These are phyloP conservation scores for Saxidomus purpurata DNA, from an alignment of 1,140 invertebrate genomes.

Conservation along the genomic window DNA sequence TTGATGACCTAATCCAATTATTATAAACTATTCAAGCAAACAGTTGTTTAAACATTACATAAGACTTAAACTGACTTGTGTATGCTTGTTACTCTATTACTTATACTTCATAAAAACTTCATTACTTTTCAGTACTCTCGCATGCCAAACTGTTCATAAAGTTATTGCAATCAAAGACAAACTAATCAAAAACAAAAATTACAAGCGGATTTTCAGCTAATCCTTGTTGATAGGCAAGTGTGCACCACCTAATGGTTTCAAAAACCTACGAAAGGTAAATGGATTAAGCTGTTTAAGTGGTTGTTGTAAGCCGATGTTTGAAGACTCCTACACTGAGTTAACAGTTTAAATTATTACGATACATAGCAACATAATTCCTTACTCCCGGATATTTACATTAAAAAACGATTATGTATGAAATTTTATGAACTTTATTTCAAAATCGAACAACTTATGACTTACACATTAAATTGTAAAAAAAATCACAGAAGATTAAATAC, in stretches of 20 bases:
- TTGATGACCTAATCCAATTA: too few relatives aligned
- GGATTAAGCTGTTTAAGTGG: slow-evolving; percentile 1
- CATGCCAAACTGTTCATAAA: neutral
- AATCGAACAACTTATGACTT: too few relatives aligned
- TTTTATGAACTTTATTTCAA: too few relatives aligned
- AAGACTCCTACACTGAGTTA: neutral
- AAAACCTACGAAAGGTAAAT: neutral
- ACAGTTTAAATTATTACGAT: neutral
- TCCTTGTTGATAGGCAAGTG: slow-evolving; percentile 1
- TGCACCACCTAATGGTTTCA: neutral
- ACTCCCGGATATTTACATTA: neutral
- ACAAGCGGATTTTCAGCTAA: neutral
- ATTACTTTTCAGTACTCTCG: neutral
- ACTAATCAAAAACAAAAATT: slow-evolving; percentile 17
- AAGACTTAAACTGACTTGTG: too few relatives aligned
- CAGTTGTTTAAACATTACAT: too few relatives aligned
- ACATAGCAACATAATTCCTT: neutral
- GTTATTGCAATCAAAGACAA: neutral
- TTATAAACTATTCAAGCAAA: too few relatives aligned
- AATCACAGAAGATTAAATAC: too few relatives aligned
- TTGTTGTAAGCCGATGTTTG: neutral
- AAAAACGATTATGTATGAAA: neutral
- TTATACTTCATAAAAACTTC: too few relatives aligned
- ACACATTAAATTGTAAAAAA: too few relatives aligned
- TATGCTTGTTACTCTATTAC: too few relatives aligned